These are phyloP conservation scores for Colinus virginianus DNA, from an alignment of 2,113 vertebrate species.

Conservation along the genomic window DNA sequence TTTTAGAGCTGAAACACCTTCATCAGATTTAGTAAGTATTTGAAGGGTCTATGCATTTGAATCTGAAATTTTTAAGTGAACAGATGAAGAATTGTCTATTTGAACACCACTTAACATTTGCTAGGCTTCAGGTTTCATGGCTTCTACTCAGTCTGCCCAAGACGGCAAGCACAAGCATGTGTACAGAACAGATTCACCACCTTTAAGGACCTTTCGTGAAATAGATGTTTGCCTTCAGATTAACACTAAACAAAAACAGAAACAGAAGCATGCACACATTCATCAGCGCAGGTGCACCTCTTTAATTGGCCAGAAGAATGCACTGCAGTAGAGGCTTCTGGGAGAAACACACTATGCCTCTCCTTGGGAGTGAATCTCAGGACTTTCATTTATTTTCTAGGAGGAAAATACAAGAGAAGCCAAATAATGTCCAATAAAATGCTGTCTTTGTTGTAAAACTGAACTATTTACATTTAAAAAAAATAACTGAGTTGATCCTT, in stretches of 20 bases:
- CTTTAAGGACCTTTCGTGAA: not conserved
- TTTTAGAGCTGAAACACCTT: not conserved
- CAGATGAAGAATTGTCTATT: not conserved
- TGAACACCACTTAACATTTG: not conserved
- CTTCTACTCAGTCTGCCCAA: not conserved
- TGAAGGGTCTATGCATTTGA: not conserved
- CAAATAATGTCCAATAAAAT: not conserved
- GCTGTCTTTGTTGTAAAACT: not conserved
- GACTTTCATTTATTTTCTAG: not conserved
- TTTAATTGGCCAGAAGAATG: not conserved
- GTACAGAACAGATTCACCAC: not conserved
- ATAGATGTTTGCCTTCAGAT: not conserved
- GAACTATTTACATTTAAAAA: not conserved
- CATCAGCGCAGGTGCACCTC: not conserved
- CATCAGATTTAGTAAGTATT: not conserved
- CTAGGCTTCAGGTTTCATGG: not conserved
- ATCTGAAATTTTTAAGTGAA: not conserved
- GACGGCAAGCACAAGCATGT: not conserved
- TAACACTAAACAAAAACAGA: slow-evolving; percentile 4
- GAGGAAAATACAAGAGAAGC: not conserved
- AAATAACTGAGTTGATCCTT: not conserved
- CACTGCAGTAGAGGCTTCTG: not conserved
- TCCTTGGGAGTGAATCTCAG: not conserved
- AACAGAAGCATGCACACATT: not conserved
- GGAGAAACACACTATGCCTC: not conserved